These are phyloP conservation scores for Acanthosepion esculentum DNA, from an alignment of 2,888 invertebrate genomes.

Conservation along the genomic window DNA sequence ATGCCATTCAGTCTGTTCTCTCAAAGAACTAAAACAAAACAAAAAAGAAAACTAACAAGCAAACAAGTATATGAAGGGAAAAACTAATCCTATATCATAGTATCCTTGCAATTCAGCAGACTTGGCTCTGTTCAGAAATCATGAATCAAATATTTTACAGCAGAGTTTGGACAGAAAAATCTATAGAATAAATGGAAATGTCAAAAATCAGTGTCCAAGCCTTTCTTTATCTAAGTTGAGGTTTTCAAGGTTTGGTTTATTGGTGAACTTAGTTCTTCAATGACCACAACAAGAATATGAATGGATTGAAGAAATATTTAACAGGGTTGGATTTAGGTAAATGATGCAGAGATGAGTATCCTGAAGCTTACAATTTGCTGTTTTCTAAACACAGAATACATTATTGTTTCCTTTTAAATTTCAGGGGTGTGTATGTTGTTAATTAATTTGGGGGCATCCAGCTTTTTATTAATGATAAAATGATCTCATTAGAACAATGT, in stretches of 20 bases:
- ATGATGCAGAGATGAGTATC: not conserved
- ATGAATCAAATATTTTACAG: constrained; percentile 33
- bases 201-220: not conserved
- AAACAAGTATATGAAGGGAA: not conserved
- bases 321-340: not conserved
- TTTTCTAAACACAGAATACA: not conserved
- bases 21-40: not conserved
- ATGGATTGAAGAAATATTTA: not conserved
- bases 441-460: no score
- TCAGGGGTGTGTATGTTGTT: not conserved
- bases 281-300: not conserved
- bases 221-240: not conserved
- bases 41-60: not conserved
- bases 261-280: not conserved
- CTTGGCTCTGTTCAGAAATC: constrained; percentile 6
- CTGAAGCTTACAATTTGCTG: not conserved
- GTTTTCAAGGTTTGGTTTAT: not conserved
- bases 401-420: not conserved
- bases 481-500: no score
- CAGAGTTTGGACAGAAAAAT: constrained; percentile 13
- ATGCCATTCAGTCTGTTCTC: not conserved
- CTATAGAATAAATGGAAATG: constrained; percentile 20
- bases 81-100: not conserved
- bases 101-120: not conserved
- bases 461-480: not conserved